phyloP scores from a whole-genome alignment of 2,888 invertebrate species.

The Cosmia pyralina region DNA sequence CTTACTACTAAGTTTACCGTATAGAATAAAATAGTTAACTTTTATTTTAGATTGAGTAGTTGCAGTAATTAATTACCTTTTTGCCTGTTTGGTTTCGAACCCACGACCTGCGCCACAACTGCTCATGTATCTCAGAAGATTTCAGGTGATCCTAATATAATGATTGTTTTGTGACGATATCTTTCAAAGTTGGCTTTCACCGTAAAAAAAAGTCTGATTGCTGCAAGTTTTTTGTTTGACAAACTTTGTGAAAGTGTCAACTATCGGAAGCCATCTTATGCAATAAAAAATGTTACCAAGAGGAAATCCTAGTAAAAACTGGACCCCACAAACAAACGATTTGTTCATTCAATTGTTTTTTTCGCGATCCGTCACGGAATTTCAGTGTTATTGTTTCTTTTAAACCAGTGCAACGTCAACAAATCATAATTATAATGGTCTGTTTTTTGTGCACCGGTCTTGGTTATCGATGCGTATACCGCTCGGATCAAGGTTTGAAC shows the following conservation, averaged over 20 bases:
- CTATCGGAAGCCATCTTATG: slow-evolving; percentile 11
- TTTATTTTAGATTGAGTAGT: no score
- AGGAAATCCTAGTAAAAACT: slow-evolving; percentile 37
- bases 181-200: neutral
- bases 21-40: no score
- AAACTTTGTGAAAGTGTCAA: slow-evolving; percentile 12
- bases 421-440: slow-evolving; percentile 10
- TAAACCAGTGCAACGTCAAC: slow-evolving; percentile 18
- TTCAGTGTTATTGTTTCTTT: slow-evolving; percentile 34
- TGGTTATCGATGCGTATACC: slow-evolving; percentile 36
- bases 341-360: slow-evolving; percentile 43
- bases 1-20: no score
- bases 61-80: no score
- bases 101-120: no score
- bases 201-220: neutral
- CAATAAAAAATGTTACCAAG: slow-evolving; percentile 23
- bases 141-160: neutral
- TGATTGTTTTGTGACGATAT: no score
- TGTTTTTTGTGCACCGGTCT: slow-evolving; percentile 36
- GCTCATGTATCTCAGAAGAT: no score
- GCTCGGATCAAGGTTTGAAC: slow-evolving; percentile 38
- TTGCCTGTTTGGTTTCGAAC: no score
- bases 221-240: neutral
- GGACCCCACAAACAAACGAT: slow-evolving; percentile 1
- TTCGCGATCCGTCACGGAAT: slow-evolving; percentile 31